These are phyloP conservation scores for Holacanthus passer DNA, from an alignment of 2,113 vertebrate genomes.

Conservation along the genomic window DNA sequence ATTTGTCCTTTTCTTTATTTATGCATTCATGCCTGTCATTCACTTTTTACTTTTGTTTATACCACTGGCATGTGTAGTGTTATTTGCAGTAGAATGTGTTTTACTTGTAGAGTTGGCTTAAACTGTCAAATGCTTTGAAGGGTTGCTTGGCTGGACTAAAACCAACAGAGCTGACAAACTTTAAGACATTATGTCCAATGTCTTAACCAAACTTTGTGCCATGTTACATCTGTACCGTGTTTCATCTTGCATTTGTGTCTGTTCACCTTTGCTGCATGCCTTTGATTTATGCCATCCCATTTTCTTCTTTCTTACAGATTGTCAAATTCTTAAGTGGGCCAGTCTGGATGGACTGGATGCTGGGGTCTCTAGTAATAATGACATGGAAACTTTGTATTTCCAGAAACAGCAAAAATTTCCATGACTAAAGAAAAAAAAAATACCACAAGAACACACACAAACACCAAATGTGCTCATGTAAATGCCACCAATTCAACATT, in stretches of 20 bases:
- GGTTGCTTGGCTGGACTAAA: slow-evolving; percentile 29
- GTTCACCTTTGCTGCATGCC: slow-evolving; percentile 81
- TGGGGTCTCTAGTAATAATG: slow-evolving; percentile 88
- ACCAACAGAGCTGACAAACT: slow-evolving; percentile 5
- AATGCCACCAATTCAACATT: slow-evolving; percentile 68
- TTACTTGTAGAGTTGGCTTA: slow-evolving; percentile 9
- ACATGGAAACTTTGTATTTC: slow-evolving; percentile 80
- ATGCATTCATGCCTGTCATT: slow-evolving; percentile 18
- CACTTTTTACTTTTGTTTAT: slow-evolving; percentile 15
- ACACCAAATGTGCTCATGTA: slow-evolving; percentile 59
- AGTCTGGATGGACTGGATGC: slow-evolving; percentile 93
- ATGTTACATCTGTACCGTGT: slow-evolving; percentile 39
- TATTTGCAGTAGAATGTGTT: slow-evolving; percentile 15
- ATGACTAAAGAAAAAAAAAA: slow-evolving; percentile 73
- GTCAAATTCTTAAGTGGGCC: slow-evolving; percentile 94
- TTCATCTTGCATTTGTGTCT: slow-evolving; percentile 75
- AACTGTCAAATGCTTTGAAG: slow-evolving; percentile 1
- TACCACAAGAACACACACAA: slow-evolving; percentile 48
- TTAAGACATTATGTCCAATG: slow-evolving; percentile 18
- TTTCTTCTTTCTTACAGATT: slow-evolving; percentile 95
- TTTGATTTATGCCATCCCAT: slow-evolving; percentile 85
- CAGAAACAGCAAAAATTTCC: slow-evolving; percentile 76
- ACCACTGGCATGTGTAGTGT: slow-evolving; percentile 40
- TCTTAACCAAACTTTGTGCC: slow-evolving; percentile 19
- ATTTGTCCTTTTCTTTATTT: slow-evolving; percentile 1